Base-by-base conservation (phyloP, 2,888 invertebrate species). In the Heliconius erato region DNA sequence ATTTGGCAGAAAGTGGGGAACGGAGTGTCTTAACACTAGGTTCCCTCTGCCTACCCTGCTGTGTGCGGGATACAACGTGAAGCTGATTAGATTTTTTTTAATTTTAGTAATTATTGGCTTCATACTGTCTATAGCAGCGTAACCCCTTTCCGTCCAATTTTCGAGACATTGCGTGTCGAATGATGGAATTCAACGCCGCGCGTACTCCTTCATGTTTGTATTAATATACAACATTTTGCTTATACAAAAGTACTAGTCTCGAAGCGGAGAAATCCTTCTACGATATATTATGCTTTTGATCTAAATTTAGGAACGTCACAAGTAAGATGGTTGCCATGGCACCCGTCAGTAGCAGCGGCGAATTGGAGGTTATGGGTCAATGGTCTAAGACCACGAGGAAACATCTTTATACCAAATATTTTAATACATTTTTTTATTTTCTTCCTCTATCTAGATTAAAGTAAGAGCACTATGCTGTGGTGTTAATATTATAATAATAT, bases 221-320 rank as follows among this genome's bases (percentile, higher is more conserved):
- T 35, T 35, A 35, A 0, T 35, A 35, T 35, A 35, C 35, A 35
- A 35, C 35, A 35, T 35, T 35, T 35, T 35, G 35, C 9, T 35
- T 35, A 35, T 35, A 35, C 35, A 35, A 35, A 35, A 7, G 35
- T 35, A 9, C 35, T 35, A 69, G 69, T 69, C 32, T 35, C 23
- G 35, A 23, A 12, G 23, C 9, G 23, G 5, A 23, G 69, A 35
- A 69, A 35, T 11, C 69, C 23, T 69, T 69, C 11, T 4, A 35
- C 69, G 69, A 69, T 32, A 69, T 35, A 23, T 69, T 69, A 9
- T 69, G 23, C 69, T 32, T 69, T 69, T 69, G 32, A 69, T 69
- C 69, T 69, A 69, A 69, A 69, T 69, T 69, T 35, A 69, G 69
- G 7, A 32, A 69, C 3, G 35, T 35, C 32, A 12, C 69, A 69